Evolutionary conservation across 2,888 invertebrate species (phyloP).

Genomic region (Saturnia japonica): DNA sequence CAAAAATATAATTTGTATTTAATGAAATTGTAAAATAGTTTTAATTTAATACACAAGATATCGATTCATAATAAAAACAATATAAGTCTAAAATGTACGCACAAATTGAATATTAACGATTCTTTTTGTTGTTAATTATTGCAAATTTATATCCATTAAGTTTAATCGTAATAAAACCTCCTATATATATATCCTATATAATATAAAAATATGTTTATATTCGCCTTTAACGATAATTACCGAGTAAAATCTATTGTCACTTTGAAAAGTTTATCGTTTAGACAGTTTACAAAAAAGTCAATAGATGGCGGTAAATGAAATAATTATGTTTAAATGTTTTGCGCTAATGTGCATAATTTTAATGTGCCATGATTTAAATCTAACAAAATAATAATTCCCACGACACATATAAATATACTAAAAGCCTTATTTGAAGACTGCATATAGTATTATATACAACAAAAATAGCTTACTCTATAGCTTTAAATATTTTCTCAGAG

Average conservation of each 20-base stretch:
- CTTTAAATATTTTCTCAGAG: conserved; percentile 84
- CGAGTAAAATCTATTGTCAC: background rate
- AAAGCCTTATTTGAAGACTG: conserved; percentile 26
- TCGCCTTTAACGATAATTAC: too few species aligned
- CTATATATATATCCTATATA: too few species aligned
- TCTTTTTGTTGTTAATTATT: too few species aligned
- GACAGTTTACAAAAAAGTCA: background rate
- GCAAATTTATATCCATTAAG: too few species aligned
- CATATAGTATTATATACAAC: conserved; percentile 13
- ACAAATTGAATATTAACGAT: too few species aligned
- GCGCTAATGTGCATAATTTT: conserved; percentile 45
- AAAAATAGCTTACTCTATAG: conserved; percentile 84
- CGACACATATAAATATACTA: conserved; percentile 41
- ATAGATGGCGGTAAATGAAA: conserved; percentile 29
- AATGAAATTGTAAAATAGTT: too few species aligned
- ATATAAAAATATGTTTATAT: too few species aligned
- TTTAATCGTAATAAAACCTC: too few species aligned
- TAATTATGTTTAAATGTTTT: conserved; percentile 6
- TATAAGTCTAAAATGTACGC: too few species aligned
- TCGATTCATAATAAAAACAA: too few species aligned
- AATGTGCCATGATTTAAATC: conserved; percentile 71
- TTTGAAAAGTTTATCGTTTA: background rate
- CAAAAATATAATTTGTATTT: too few species aligned
- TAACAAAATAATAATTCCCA: conserved; percentile 39
- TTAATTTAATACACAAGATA: too few species aligned